A percentile compares a stretch with the other conserved stretches of the same genome.
These are phyloP conservation scores for Sepiola atlantica DNA, from an alignment of 2,888 invertebrate genomes.

Conservation along the genomic window DNA sequence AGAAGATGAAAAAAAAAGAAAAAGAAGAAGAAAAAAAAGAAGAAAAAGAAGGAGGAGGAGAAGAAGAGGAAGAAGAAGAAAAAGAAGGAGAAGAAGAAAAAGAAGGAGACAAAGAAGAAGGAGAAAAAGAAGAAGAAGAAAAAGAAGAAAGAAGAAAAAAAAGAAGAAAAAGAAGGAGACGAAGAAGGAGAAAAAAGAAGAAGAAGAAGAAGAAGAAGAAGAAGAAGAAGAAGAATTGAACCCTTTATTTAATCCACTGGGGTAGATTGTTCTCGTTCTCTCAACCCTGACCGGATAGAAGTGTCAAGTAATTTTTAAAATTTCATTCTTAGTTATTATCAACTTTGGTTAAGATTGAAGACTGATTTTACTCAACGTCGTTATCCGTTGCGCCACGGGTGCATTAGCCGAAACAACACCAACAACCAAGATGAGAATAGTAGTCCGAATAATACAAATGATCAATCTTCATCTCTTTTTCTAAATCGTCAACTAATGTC, in stretches of 20 bases:
- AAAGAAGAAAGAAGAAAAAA: conserved; percentile 54
- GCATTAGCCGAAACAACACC: too few relatives aligned
- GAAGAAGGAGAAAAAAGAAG: background rate
- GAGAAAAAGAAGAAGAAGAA: conserved; percentile 54
- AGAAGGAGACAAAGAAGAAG: conserved; percentile 45
- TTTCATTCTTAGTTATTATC: too few relatives aligned
- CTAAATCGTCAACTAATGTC: too few relatives aligned
- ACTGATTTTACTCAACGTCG: background rate
- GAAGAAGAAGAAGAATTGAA: too few relatives aligned
- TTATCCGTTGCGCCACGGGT: too few relatives aligned
- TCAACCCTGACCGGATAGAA: too few relatives aligned
- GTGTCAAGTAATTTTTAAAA: too few relatives aligned
- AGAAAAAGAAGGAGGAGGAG: conserved; percentile 52
- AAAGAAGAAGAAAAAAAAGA: conserved; percentile 44
- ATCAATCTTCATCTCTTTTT: too few relatives aligned
- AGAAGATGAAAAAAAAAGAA: conserved; percentile 52
- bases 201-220: background rate
- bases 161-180: background rate
- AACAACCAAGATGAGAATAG: too few relatives aligned
- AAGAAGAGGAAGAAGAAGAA: conserved; percentile 47
- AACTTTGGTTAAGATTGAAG: background rate
- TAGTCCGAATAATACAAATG: too few relatives aligned
- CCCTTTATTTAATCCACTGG: too few relatives aligned
- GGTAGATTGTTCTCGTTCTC: too few relatives aligned
- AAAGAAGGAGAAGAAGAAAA: conserved; percentile 35